Evolutionary conservation across 2,797 vertebrate species (phyloP).

Genomic region (Schizopygopsis malacanthus): DNA sequence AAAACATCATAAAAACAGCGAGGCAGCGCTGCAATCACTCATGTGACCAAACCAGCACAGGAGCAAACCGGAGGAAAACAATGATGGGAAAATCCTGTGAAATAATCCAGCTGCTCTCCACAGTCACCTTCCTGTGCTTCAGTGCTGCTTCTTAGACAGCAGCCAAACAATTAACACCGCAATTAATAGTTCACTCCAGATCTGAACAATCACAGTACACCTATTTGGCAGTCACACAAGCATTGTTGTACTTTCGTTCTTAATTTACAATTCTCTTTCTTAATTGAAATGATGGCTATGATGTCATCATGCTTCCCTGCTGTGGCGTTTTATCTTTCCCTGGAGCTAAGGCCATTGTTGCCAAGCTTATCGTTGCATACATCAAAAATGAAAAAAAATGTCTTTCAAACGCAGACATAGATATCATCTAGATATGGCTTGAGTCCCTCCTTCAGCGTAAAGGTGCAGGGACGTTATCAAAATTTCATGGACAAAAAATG

Average conservation of each 20-base stretch:
- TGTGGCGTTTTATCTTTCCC: not conserved
- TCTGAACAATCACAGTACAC: not conserved
- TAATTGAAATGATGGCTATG: constrained; percentile 6
- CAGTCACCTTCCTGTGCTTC: constrained; percentile 62
- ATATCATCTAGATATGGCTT: not conserved
- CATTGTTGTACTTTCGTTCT: constrained; percentile 40
- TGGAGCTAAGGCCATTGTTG: not conserved
- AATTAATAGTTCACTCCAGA: constrained; percentile 34
- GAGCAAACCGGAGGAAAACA: constrained; percentile 61
- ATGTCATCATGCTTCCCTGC: constrained; percentile 35
- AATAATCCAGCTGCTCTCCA: constrained; percentile 30
- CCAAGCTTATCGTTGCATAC: not conserved
- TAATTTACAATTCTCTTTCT: not conserved
- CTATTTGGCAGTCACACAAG: constrained; percentile 17
- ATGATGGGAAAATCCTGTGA: constrained; percentile 64
- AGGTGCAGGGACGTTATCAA: not conserved
- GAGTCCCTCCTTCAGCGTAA: not conserved
- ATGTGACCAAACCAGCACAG: constrained; percentile 36
- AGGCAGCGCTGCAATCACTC: not conserved
- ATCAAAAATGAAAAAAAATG: not conserved
- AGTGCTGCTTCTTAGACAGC: constrained; percentile 16
- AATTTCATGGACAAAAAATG: not conserved
- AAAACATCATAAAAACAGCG: constrained; percentile 1
- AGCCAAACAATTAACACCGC: constrained; percentile 45
- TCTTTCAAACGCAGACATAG: not conserved